Percentiles rank a stretch among this genome's conserved stretches.
phyloP scores from a whole-genome alignment of 2,888 invertebrate species.

The Anaspis maculata region DNA sequence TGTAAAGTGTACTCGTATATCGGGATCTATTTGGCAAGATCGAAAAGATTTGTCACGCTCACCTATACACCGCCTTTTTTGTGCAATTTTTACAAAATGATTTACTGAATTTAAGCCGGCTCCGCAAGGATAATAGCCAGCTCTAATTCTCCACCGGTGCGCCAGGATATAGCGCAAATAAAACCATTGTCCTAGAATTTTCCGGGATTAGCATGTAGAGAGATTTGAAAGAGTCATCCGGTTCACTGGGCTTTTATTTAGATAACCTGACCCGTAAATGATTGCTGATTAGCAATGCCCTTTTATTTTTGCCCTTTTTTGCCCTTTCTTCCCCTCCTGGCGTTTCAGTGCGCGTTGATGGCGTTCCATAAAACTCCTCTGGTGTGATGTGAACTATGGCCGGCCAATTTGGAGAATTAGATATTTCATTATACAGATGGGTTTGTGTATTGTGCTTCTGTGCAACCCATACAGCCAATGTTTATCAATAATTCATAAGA shows the following conservation, averaged over 20 bases:
- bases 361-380: too few species aligned
- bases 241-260: conserved; percentile 24
- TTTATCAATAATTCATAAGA: too few species aligned
- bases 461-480: too few species aligned
- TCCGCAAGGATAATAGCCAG: conserved; percentile 25
- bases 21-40: too few species aligned
- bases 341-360: too few species aligned
- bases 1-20: too few species aligned
- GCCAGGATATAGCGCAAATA: conserved; percentile 29
- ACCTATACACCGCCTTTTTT: conserved; percentile 7
- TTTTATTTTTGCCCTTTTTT: conserved; percentile 1
- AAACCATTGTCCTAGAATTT: conserved; percentile 36
- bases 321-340: too few species aligned
- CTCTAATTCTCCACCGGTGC: conserved; percentile 26
- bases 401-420: too few species aligned
- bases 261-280: conserved; percentile 20
- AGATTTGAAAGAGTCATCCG: conserved; percentile 31
- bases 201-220: conserved; percentile 25
- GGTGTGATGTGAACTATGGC: too few species aligned
- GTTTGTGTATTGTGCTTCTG: too few species aligned
- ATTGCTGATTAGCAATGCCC: conserved; percentile 15
- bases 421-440: too few species aligned
- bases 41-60: too few species aligned
- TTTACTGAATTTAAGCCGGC: conserved; percentile 27
- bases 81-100: conserved; percentile 26